phyloP scores from a whole-genome alignment of 2,797 vertebrate genomes.

The Nannoperca obscura region DNA sequence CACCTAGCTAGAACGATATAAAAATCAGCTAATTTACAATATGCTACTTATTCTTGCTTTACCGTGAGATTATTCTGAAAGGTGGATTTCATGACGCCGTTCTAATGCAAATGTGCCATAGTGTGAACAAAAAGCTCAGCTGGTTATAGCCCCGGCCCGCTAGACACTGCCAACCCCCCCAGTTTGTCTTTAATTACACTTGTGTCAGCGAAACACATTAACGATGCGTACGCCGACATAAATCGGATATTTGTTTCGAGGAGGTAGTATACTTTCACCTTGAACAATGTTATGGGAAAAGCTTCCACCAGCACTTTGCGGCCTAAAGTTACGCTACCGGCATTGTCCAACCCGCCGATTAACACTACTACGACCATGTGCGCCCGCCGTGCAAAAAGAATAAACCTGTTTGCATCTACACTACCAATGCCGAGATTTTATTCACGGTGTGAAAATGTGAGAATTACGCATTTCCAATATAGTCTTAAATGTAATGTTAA shows the following conservation, averaged over 20 bases:
- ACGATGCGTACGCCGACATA: not conserved
- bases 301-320: fast-evolving
- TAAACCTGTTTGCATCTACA: not conserved
- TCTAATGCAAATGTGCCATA: fast-evolving
- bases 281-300: fast-evolving
- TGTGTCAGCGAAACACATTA: not conserved
- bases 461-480: fast-evolving
- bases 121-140: fast-evolving
- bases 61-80: fast-evolving
- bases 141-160: not conserved
- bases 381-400: not conserved
- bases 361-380: constrained; percentile 58
- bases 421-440: fast-evolving
- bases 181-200: fast-evolving
- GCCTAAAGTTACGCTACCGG: constrained; percentile 33
- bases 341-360: constrained; percentile 24
- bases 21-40: fast-evolving
- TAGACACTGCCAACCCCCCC: not conserved
- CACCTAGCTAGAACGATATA: fast-evolving
- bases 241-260: fast-evolving
- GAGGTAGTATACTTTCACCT: fast-evolving
- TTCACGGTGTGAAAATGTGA: fast-evolving
- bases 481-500: fast-evolving
- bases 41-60: fast-evolving
- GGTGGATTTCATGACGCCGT: fast-evolving